These are phyloP conservation scores for Neoseiulus cucumeris DNA, from an alignment of 1,140 invertebrate species.

Conservation along the genomic window DNA sequence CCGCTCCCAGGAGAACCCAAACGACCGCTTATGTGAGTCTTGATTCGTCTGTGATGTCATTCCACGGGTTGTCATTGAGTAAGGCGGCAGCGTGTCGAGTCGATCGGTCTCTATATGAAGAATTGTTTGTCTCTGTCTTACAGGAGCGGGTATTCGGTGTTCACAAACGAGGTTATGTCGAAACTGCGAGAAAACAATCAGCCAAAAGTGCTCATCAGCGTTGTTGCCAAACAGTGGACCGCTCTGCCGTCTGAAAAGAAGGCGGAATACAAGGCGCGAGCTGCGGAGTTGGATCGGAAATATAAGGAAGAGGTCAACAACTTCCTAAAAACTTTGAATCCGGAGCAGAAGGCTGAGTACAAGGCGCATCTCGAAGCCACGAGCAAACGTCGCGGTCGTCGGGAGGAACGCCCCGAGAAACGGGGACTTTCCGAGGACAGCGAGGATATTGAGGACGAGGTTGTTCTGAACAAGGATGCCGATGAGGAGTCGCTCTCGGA, in stretches of 20 bases:
- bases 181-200: not conserved
- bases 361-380: constrained; percentile 3
- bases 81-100: too few relatives aligned
- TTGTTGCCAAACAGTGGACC: constrained; percentile 3
- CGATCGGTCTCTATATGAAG: not conserved
- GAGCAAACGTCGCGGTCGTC: not conserved
- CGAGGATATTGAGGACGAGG: not conserved
- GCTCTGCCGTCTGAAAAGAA: not conserved
- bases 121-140: not conserved
- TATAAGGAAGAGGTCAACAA: not conserved
- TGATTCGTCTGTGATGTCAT: not conserved
- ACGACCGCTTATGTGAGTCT: not conserved
- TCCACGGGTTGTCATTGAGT: too few relatives aligned
- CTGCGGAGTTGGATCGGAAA: not conserved
- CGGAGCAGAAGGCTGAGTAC: not conserved
- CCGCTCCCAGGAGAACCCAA: not conserved
- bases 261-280: not conserved
- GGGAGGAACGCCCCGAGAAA: not conserved
- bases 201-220: not conserved
- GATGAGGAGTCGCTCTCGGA: constrained; percentile 1
- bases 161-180: constrained; percentile 2
- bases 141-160: constrained; percentile 10
- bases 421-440: not conserved
- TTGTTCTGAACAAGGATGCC: not conserved
- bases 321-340: not conserved